Base-by-base conservation (phyloP, 2,888 invertebrate genomes). In the Zaprionus obscuricornis region DNA sequence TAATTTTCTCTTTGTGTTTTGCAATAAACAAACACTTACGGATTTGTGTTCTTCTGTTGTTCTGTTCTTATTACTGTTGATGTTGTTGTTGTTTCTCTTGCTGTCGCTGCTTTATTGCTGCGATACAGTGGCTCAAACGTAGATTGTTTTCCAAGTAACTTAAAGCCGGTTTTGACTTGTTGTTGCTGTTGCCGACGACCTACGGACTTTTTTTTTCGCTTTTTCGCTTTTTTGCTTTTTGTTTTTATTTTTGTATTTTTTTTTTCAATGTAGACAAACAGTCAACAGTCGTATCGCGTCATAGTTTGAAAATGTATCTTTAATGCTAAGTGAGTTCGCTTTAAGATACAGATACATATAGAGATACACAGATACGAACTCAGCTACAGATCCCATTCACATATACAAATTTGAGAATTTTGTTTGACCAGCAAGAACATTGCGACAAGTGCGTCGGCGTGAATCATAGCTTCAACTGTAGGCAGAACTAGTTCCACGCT, bases 111-210 rank as follows among this genome's bases (percentile, higher is more conserved):
- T n/a, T n/a, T n/a, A n/a, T n/a, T n/a, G n/a, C n/a, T n/a, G n/a
- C n/a, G n/a, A n/a, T n/a, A n/a, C 46, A 66, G 33, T 49, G 46
- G 51, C 72, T 49, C 66, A 68, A 47, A 60, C 52, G 64, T 76
- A 71, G 76, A 56, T 78, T 64, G 49, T 65, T 73, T 84, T 81
- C 81, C 84, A 84, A 84, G 87, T 85, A 85, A 67, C 57, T 57
- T 39, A 54, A 63, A 86, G 71, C 84, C 81, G 78, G 84, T 85
- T 85, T 75, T 81, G 22, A 6, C 7, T 29, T 52, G 22, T 8
- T 43, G 16, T 13, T 64, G 47, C 40, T 66, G 42, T 64, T 54
- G 69, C 47, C 56, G 67, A 51, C 79, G 71, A 85, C 87, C 87
- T 85, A 87, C 87, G 79, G 55, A 67, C 68, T 62, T 11, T 39